Evolutionary conservation across 2,888 invertebrate genomes (phyloP), one percentile per base, ranked within the genome.

Genomic region (Protula sp.): DNA sequence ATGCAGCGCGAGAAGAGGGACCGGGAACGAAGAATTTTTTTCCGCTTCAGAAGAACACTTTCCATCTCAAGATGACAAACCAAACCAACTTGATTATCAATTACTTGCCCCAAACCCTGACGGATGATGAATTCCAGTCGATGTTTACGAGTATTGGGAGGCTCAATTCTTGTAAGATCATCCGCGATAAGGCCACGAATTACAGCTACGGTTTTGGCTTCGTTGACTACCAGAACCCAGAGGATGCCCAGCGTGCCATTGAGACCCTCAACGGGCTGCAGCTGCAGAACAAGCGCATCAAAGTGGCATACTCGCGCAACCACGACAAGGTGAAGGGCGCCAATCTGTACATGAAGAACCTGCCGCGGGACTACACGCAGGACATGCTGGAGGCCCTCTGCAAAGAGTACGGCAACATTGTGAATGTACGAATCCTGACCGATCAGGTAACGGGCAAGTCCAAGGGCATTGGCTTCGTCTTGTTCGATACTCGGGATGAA

Each of bases 121-220:
- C 90, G 1, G 94, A 94, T 89, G 76, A 90, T 77, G 93, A 94
- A 75, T 85, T 94, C 60, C 90, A 89, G 78, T 88, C 89, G 67
- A 87, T 94, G 85, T 95, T 95, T 82, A 87, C 89, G 72, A 88
- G 89, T 57, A 88, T 92, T 71, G 94, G 94, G 55, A 89, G 91
- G 27, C 87, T 95, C 53, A 92, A 92, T 79, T 91, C 89, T 72
- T 91, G 92, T 80, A 87, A 92, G 72, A 91, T 95, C 72, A 75
- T 81, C n/a, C 69, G 82, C 2, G 80, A 82, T 63, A 76, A 77
- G 55, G 62, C 70, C 87, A 93, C 94, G 81, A 92, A 92, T 55
- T 94, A 94, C 84, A 94, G 93, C 82, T 94, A 90, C 82, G 94
- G 95, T 47, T 95, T 94, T 83, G 95, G 94, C 47, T 95, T 95